Evolutionary conservation across 2,113 vertebrate genomes (phyloP).

Genomic region (Pomatorhinus ruficollis): DNA sequence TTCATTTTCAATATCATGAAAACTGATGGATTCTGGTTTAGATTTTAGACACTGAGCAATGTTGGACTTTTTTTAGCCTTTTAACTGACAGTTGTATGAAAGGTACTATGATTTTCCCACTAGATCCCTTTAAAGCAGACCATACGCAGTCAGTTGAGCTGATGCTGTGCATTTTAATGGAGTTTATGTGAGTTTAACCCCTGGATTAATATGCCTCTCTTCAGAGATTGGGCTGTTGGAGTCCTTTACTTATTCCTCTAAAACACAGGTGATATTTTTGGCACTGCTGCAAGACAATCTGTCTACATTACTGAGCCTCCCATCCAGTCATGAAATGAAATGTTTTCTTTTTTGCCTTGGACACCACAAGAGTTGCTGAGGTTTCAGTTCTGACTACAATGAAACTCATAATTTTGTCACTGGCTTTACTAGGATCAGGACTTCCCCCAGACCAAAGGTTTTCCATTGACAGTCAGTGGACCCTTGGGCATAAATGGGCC

Average conservation of each 20-base stretch:
- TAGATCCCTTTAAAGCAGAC: neutral
- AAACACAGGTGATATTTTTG: conserved; percentile 18
- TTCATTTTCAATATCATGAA: neutral
- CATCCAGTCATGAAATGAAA: neutral
- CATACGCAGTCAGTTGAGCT: neutral
- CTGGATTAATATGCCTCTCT: neutral
- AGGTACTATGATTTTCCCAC: neutral
- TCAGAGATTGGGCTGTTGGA: neutral
- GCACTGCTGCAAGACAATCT: neutral
- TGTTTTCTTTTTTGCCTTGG: conserved; percentile 21
- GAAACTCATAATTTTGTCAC: conserved; percentile 6
- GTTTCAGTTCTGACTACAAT: conserved; percentile 22
- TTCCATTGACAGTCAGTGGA: neutral
- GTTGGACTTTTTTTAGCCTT: neutral
- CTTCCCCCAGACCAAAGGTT: neutral
- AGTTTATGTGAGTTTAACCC: neutral
- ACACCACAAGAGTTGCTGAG: conserved; percentile 9
- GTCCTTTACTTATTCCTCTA: neutral
- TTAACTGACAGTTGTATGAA: neutral
- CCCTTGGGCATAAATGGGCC: neutral
- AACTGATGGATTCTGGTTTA: neutral
- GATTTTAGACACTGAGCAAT: neutral
- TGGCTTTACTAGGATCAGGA: neutral
- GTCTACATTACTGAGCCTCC: neutral
- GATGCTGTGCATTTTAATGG: neutral